Base-by-base conservation (phyloP, 30 jellyfish, hydroid and myxozoan genomes). In the Aurelia coerulea region DNA sequence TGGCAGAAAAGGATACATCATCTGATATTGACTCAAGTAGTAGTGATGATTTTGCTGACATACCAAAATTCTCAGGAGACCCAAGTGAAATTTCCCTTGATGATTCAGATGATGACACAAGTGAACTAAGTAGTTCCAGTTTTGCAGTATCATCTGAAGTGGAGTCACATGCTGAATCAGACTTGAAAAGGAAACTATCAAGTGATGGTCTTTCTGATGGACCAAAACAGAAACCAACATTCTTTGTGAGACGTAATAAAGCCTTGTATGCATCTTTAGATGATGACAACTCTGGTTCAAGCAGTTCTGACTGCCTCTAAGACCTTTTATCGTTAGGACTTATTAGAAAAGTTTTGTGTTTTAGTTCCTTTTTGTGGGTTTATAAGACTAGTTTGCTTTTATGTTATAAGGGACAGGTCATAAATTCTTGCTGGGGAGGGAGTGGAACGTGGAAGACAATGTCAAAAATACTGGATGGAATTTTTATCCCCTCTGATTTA, bases 231-330 rank as follows among this genome's bases (percentile, higher is more conserved):
- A 85, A 85, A 62, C 94, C 94, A 73, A 64, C 84, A 32, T 74
- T 62, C 67, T 58, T 85, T 49, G 94, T 85, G 29, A 74, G 94
- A 49, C 82, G 94, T 23, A 85, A 85, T 50, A 76, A 74, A 64
- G 94, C 94, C 4, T 73, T 85, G 15, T 85, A 85, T 68, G 88
- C 94, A 23, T 85, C 94, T 9, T 46, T 76, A 73, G 94, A 85
- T 74, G 94, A 85, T 74, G 94, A 85, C 10, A 85, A 76, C 60
- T 74, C 88, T 12, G 94, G 94, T 6, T 85, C 92, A 34, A 83
- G 92, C 49, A 83, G 92, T 85, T 83, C 92, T 1, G 92, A 83
- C 62, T 83, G 92, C 62, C 84, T 83, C 65, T 83, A 49, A 56
- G 17, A 19, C 18, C 16, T 19, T 66, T 66, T 19, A 41, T 0